Evolutionary conservation across 2,797 vertebrate genomes (phyloP).

Genomic region (Onychomys arenicola): DNA sequence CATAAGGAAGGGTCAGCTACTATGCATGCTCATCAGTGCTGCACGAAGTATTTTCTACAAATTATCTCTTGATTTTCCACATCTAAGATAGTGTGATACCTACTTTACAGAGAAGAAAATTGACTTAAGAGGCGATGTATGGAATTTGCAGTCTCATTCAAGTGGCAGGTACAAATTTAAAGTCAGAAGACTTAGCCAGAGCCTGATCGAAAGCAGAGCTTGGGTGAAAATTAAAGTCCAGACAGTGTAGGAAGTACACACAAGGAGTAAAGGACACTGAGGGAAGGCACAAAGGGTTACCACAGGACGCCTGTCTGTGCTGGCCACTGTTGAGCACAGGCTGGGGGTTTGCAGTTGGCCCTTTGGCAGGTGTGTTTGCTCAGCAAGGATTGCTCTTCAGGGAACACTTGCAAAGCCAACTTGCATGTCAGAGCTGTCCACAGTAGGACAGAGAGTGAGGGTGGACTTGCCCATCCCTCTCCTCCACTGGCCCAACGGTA

Average conservation of each 20-base stretch:
- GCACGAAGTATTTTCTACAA: background rate
- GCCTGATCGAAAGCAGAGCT: no score
- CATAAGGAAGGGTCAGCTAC: background rate
- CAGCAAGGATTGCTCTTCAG: background rate
- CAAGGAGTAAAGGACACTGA: background rate
- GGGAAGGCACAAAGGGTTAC: background rate
- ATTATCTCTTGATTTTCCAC: background rate
- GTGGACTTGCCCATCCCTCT: background rate
- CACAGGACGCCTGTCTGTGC: accelerated
- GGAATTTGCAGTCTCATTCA: background rate
- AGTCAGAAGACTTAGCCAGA: no score
- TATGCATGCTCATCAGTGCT: background rate
- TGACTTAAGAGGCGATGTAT: background rate
- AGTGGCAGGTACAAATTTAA: background rate
- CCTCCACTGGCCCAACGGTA: background rate
- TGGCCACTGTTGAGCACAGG: background rate
- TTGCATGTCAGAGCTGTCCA: background rate
- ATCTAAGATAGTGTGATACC: background rate
- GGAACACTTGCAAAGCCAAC: background rate
- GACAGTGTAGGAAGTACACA: background rate
- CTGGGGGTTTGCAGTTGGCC: no score
- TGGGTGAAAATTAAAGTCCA: background rate
- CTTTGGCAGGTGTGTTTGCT: background rate
- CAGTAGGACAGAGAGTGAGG: background rate
- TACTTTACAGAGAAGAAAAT: background rate